Conservation (phyloP, 1,140 invertebrate species). For the Drosophila ficusphila region DNA sequence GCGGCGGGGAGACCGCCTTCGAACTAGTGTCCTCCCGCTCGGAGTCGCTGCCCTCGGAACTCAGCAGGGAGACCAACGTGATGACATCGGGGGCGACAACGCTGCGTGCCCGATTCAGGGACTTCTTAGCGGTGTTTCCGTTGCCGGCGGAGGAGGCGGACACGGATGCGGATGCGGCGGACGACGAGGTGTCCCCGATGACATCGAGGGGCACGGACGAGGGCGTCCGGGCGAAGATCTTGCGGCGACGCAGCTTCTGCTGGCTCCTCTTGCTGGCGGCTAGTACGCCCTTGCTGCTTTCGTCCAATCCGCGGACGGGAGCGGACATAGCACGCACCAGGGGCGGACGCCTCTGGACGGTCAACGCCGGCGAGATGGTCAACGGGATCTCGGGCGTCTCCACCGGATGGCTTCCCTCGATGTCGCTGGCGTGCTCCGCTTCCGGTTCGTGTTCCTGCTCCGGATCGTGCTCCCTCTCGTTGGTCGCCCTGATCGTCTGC, state of each 20-base stretch:
- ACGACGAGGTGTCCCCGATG: conserved; percentile 4
- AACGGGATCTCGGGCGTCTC: neutral
- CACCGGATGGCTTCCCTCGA: neutral
- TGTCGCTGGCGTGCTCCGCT: neutral
- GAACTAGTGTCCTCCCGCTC: conserved; percentile 74
- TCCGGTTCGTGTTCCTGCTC: conserved; percentile 7
- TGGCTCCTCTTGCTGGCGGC: conserved; percentile 67
- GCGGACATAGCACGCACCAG: conserved; percentile 84
- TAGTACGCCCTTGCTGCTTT: conserved; percentile 66
- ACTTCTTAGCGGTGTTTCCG: conserved; percentile 44
- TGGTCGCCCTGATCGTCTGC: conserved; percentile 71
- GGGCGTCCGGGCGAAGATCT: conserved; percentile 62
- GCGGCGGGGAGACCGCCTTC: conserved; percentile 18
- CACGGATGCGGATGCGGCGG: neutral
- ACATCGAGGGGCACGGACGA: conserved; percentile 32
- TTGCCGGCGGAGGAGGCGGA: neutral
- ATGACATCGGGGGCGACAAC: conserved; percentile 77
- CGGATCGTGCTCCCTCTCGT: conserved; percentile 58
- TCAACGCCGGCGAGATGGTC: conserved; percentile 59
- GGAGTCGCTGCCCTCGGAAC: conserved; percentile 83
- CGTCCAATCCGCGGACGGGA: conserved; percentile 77
- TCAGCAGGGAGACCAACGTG: conserved; percentile 78
- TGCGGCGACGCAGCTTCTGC: conserved; percentile 74
- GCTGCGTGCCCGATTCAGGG: conserved; percentile 63
- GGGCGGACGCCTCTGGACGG: conserved; percentile 75